These are phyloP conservation scores for Dasypogon diadema DNA, from an alignment of 2,888 invertebrate genomes.

Conservation along the genomic window DNA sequence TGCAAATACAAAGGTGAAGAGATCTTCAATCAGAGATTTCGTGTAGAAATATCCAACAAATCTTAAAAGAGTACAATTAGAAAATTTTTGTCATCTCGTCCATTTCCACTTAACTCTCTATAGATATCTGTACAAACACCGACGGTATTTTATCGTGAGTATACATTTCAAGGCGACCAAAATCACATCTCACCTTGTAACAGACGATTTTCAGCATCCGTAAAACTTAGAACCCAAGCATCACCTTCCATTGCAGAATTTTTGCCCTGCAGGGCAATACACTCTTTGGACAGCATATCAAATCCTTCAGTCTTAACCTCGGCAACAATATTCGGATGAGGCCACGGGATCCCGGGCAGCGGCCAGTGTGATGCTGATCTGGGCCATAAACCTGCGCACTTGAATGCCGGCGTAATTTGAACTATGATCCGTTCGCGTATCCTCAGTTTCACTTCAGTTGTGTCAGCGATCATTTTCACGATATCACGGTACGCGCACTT, in stretches of 20 bases:
- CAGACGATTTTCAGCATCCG: conserved; percentile 91
- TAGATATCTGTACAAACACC: not conserved
- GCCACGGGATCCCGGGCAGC: conserved; percentile 91
- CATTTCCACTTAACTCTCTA: too few species aligned
- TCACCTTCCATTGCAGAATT: conserved; percentile 95
- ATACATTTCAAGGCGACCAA: not conserved
- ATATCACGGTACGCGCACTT: conserved; percentile 93
- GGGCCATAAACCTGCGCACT: conserved; percentile 95
- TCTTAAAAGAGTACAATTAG: too few species aligned
- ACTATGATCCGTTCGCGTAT: conserved; percentile 93
- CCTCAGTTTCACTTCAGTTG: conserved; percentile 91
- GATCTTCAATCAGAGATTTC: too few species aligned
- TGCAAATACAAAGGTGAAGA: too few species aligned
- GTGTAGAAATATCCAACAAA: too few species aligned
- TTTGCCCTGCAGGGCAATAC: conserved; percentile 85
- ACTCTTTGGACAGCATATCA: conserved; percentile 91
- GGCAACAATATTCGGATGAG: conserved; percentile 90
- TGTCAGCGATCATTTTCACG: conserved; percentile 95
- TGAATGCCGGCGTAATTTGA: conserved; percentile 95
- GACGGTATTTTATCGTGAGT: not conserved
- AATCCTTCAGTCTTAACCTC: conserved; percentile 97
- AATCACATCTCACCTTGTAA: conserved; percentile 76
- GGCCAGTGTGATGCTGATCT: conserved; percentile 96
- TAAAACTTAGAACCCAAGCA: conserved; percentile 93
- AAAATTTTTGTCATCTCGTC: too few species aligned